phyloP scores from a whole-genome alignment of 2,888 invertebrate species.

The Itoplectis maculator region DNA sequence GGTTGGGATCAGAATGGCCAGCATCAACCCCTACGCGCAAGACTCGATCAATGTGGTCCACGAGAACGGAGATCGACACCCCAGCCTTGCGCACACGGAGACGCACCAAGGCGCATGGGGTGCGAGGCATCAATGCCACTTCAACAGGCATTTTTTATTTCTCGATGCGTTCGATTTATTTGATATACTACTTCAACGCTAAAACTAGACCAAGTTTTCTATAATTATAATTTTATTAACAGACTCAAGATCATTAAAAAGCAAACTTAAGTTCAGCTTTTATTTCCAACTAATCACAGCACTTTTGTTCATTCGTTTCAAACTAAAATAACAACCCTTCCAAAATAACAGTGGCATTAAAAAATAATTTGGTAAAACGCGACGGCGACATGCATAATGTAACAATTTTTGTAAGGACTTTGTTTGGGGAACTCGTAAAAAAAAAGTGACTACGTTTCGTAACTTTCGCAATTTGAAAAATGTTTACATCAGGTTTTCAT shows the following conservation, averaged over 20 bases:
- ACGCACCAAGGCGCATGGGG: conserved; percentile 19
- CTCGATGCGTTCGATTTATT: neutral
- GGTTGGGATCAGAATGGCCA: conserved; percentile 76
- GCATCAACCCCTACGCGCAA: conserved; percentile 76
- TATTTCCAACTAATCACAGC: neutral
- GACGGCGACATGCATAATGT: too few species aligned
- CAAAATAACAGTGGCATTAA: too few species aligned
- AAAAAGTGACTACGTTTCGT: too few species aligned
- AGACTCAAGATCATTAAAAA: neutral
- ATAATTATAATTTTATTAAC: neutral
- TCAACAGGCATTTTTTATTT: neutral
- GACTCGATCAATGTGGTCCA: conserved; percentile 80
- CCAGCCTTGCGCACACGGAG: conserved; percentile 72
- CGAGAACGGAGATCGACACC: conserved; percentile 70
- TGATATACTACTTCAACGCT: neutral
- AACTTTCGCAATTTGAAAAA: too few species aligned
- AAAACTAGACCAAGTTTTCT: neutral
- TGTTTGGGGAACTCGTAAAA: too few species aligned
- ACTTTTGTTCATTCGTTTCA: neutral
- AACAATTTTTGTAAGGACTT: too few species aligned
- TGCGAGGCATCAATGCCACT: neutral
- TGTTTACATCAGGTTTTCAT: too few species aligned
- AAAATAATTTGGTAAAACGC: too few species aligned
- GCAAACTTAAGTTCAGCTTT: neutral
- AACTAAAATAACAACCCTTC: too few species aligned